A percentile compares a stretch with the other conserved stretches of the same genome.
phyloP scores from a whole-genome alignment of 2,113 vertebrate species.

The Epinephelus lanceolatus region DNA sequence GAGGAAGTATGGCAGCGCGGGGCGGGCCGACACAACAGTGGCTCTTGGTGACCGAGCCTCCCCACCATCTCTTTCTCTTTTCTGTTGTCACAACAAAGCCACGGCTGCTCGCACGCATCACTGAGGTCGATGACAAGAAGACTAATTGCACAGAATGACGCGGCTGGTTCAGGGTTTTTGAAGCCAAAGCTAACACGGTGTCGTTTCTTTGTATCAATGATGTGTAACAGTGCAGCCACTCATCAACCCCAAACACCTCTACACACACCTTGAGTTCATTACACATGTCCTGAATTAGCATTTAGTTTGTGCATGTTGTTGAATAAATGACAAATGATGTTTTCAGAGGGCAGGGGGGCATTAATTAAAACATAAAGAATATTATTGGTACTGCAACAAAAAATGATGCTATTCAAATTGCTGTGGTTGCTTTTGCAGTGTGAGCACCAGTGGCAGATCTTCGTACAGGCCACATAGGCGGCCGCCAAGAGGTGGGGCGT shows the following conservation, averaged over 20 bases:
- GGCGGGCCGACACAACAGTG: not conserved
- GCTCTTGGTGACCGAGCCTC: constrained; percentile 27
- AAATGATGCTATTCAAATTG: not conserved
- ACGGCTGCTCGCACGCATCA: constrained; percentile 56
- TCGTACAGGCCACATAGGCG: too few species aligned
- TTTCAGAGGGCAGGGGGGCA: too few species aligned
- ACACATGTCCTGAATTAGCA: not conserved
- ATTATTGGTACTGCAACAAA: not conserved
- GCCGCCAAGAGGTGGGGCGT: too few species aligned
- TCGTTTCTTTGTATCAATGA: not conserved
- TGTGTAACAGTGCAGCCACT: not conserved
- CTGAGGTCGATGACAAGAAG: constrained; percentile 47
- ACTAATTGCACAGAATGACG: constrained; percentile 69
- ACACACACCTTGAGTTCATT: not conserved
- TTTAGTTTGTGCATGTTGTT: not conserved
- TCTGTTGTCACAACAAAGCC: constrained; percentile 70
- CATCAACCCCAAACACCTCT: not conserved
- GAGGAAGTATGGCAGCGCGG: constrained; percentile 14
- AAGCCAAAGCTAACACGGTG: constrained; percentile 20
- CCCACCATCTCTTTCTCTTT: constrained; percentile 15
- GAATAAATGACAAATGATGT: not conserved
- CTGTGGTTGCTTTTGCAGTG: too few species aligned
- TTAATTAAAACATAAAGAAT: not conserved
- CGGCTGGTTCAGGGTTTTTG: constrained; percentile 12
- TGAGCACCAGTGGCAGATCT: too few species aligned